Percentiles rank a stretch among this genome's conserved stretches.
Conservation (phyloP, 2,797 vertebrate species). For the Phalloptychus januarius region DNA sequence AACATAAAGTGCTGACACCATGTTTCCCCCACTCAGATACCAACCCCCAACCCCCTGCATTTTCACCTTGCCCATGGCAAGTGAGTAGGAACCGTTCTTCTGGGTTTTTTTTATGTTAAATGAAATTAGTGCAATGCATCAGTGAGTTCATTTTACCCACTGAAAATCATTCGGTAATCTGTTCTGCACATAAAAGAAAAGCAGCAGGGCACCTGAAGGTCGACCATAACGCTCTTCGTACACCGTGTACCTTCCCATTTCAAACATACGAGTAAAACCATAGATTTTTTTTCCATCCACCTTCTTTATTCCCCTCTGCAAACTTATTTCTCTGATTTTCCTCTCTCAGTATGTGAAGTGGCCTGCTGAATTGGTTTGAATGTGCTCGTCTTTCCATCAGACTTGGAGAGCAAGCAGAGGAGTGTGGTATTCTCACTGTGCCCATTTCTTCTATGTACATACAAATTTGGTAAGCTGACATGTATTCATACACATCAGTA, state of each 20-base stretch:
- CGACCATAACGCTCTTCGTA: slow-evolving; percentile 38
- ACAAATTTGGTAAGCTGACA: slow-evolving; percentile 6
- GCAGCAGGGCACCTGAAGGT: slow-evolving; percentile 72
- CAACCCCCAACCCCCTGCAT: neutral
- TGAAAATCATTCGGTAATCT: slow-evolving; percentile 68
- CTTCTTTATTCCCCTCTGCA: slow-evolving; percentile 20
- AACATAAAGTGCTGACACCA: slow-evolving; percentile 74
- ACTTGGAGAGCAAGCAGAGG: slow-evolving; percentile 55
- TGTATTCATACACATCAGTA: slow-evolving; percentile 7
- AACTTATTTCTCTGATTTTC: slow-evolving; percentile 23
- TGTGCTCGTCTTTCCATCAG: slow-evolving; percentile 53
- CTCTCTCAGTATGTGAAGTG: slow-evolving; percentile 8
- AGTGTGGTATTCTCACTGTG: slow-evolving; percentile 35
- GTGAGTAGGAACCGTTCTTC: slow-evolving; percentile 54
- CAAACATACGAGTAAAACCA: slow-evolving; percentile 54
- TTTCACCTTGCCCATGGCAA: slow-evolving; percentile 52
- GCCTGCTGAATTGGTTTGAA: slow-evolving; percentile 46
- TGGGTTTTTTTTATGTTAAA: slow-evolving; percentile 74
- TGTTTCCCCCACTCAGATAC: slow-evolving; percentile 33
- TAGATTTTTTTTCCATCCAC: slow-evolving; percentile 49
- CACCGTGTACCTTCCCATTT: slow-evolving; percentile 50
- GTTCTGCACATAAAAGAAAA: slow-evolving; percentile 62
- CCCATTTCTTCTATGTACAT: slow-evolving; percentile 11
- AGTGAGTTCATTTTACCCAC: slow-evolving; percentile 65
- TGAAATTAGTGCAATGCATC: slow-evolving; percentile 77